Percentiles rank a stretch among this genome's conserved stretches.
Evolutionary conservation across 2,888 invertebrate species (phyloP).

Genomic region (Callyntrura guangdongensis): DNA sequence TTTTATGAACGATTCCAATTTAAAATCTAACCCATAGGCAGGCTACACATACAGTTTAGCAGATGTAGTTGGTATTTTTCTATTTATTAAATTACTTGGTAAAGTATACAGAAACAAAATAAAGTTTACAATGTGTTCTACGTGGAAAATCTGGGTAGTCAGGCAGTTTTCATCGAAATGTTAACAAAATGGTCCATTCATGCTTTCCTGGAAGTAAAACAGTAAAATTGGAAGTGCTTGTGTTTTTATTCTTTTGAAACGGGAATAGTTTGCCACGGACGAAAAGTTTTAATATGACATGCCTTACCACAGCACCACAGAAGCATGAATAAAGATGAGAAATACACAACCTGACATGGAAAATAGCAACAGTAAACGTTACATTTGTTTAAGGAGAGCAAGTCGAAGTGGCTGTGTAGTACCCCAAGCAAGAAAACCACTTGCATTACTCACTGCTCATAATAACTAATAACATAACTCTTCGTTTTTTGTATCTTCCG

Average conservation of each 20-base stretch:
- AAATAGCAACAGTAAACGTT: not conserved
- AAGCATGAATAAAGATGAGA: constrained; percentile 54
- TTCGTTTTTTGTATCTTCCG: not conserved
- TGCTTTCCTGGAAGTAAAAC: not conserved
- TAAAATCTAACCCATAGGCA: no score
- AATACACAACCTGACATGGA: constrained; percentile 13
- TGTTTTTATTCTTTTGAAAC: not conserved
- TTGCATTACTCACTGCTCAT: not conserved
- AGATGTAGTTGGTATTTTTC: no score
- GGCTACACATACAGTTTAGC: no score
- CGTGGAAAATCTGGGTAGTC: no score
- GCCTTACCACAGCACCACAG: not conserved
- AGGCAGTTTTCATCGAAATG: not conserved
- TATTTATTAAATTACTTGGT: no score
- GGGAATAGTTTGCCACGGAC: not conserved
- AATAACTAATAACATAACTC: not conserved
- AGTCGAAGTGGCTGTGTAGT: not conserved
- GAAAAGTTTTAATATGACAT: constrained; percentile 18
- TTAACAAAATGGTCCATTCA: not conserved
- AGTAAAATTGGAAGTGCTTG: not conserved
- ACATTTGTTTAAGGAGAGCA: not conserved
- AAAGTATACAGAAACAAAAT: no score
- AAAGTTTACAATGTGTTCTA: no score
- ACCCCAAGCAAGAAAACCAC: not conserved
- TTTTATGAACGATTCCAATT: no score